phyloP scores from a whole-genome alignment of 2,113 vertebrate genomes.

The Pluvianellus socialis region DNA sequence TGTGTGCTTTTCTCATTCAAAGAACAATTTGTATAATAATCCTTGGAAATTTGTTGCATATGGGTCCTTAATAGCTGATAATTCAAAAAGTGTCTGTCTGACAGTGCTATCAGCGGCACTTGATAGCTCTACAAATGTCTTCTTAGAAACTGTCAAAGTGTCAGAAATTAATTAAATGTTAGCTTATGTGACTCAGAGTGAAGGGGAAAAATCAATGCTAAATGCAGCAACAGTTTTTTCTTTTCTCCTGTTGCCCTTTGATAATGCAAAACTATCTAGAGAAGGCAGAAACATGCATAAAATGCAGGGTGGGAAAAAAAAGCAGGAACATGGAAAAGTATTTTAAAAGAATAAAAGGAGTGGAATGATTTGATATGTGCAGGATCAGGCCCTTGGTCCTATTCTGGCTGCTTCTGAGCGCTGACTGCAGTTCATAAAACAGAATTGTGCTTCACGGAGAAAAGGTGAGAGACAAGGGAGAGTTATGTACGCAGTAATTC shows the following conservation, averaged over 20 bases:
- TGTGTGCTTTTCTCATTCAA: constrained; percentile 61
- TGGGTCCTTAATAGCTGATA: constrained; percentile 68
- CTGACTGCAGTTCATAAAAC: background rate
- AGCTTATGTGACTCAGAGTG: constrained; percentile 78
- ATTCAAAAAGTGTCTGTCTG: constrained; percentile 66
- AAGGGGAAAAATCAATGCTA: constrained; percentile 45
- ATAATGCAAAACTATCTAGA: constrained; percentile 27
- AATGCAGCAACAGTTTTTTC: constrained; percentile 49
- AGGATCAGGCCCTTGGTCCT: background rate
- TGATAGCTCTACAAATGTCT: constrained; percentile 77
- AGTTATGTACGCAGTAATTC: background rate
- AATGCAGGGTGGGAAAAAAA: background rate
- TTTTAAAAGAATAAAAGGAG: background rate
- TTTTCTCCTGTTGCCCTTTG: constrained; percentile 46
- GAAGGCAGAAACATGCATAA: constrained; percentile 37
- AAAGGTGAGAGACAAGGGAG: background rate
- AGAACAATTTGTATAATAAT: constrained; percentile 66
- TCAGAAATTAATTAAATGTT: constrained; percentile 85
- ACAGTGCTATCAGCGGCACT: constrained; percentile 66
- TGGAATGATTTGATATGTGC: background rate
- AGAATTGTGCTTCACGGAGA: background rate
- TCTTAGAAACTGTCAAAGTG: constrained; percentile 81
- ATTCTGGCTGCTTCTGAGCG: background rate
- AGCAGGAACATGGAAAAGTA: background rate
- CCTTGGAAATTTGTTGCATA: constrained; percentile 66